phyloP scores from a whole-genome alignment of 2,797 vertebrate genomes.

The Graptemys geographica region DNA sequence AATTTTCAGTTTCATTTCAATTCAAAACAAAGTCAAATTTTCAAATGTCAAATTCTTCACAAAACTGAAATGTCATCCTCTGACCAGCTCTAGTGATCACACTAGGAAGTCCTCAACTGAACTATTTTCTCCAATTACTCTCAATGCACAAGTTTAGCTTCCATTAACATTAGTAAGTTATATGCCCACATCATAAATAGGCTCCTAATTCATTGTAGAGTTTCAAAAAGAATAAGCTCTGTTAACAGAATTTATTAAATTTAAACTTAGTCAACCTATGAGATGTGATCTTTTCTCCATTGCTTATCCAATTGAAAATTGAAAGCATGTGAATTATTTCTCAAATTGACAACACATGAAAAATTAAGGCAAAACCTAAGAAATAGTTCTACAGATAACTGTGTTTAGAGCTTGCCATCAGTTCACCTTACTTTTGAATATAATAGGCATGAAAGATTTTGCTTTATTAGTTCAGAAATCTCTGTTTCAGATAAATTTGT shows the following conservation, averaged over 20 bases:
- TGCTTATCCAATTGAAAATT: background rate
- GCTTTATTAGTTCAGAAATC: background rate
- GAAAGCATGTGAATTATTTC: background rate
- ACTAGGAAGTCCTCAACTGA: background rate
- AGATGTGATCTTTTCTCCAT: background rate
- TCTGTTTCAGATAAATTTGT: background rate
- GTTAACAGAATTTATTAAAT: background rate
- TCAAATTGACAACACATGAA: background rate
- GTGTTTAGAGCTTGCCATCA: background rate
- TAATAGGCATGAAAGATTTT: background rate
- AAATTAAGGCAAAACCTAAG: background rate
- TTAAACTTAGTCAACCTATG: background rate
- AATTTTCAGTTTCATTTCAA: background rate
- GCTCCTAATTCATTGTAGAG: background rate
- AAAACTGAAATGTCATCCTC: background rate
- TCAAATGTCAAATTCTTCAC: background rate
- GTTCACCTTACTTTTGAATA: background rate
- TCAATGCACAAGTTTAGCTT: background rate
- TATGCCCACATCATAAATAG: background rate
- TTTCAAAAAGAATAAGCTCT: background rate
- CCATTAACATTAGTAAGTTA: background rate
- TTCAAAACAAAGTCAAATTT: background rate
- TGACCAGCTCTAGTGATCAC: background rate
- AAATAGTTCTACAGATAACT: background rate
- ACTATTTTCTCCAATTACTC: background rate